A percentile compares a stretch with the other conserved stretches of the same genome.
Evolutionary conservation across 2,797 vertebrate genomes (phyloP).

Genomic region (Margarornis squamiger): DNA sequence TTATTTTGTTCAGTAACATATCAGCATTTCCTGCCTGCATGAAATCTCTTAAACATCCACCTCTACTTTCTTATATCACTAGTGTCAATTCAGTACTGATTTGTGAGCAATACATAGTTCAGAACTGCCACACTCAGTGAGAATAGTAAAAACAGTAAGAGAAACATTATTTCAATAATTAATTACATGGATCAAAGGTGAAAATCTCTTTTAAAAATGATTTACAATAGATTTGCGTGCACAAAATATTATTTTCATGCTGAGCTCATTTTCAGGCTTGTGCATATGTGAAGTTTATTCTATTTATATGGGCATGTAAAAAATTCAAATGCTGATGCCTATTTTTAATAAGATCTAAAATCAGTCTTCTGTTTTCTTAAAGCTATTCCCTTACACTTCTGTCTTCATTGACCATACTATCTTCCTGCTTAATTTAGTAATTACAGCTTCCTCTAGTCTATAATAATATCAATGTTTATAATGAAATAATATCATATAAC

Average conservation of each 20-base stretch:
- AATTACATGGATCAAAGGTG: neutral
- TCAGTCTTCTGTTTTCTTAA: neutral
- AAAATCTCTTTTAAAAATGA: neutral
- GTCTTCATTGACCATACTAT: neutral
- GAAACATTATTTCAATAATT: conserved; percentile 32
- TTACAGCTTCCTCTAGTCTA: neutral
- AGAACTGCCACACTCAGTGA: neutral
- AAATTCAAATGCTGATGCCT: neutral
- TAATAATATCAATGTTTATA: neutral
- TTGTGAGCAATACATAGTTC: neutral
- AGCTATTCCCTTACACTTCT: neutral
- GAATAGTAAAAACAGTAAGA: neutral
- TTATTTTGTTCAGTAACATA: conserved; percentile 11
- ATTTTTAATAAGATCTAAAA: neutral
- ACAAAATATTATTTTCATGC: neutral
- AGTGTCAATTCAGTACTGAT: neutral
- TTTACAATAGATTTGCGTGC: neutral
- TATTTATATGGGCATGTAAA: neutral
- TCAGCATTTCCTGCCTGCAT: neutral
- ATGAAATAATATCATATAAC: neutral
- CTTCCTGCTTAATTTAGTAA: neutral
- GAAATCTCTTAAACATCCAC: neutral
- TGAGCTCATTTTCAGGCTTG: neutral
- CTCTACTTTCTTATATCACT: neutral
- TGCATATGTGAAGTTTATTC: neutral